Percentiles rank a stretch among this genome's conserved stretches.
Evolutionary conservation across 30 jellyfish, hydroid and myxozoan species (phyloP).

Genomic region (Aurelia aurita): DNA sequence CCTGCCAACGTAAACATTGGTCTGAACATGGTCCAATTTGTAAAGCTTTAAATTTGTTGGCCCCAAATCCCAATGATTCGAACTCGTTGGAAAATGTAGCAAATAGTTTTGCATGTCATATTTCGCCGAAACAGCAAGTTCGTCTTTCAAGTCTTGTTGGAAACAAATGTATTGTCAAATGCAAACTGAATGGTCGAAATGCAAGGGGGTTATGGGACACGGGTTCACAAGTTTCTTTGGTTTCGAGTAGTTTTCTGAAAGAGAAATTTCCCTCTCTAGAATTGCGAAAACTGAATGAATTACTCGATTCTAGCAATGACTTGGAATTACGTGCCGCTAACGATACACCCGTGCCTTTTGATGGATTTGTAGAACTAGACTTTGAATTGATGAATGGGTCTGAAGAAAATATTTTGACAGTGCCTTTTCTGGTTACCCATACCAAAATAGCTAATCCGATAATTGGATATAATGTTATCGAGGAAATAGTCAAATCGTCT

Average conservation of each 20-base stretch:
- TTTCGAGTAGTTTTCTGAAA: constrained; percentile 35
- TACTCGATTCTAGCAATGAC: constrained; percentile 3
- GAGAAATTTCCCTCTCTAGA: constrained; percentile 21
- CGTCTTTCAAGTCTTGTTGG: constrained; percentile 52
- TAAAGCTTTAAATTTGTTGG: constrained; percentile 50
- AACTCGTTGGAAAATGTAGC: constrained; percentile 7
- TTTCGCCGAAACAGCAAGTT: constrained; percentile 56
- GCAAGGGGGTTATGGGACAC: constrained; percentile 59
- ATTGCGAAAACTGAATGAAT: constrained; percentile 11
- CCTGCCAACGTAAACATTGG: constrained; percentile 69
- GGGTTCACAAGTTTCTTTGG: constrained; percentile 70
- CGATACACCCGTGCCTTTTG: constrained; percentile 40
- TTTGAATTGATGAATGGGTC: constrained; percentile 11
- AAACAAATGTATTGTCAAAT: constrained; percentile 55
- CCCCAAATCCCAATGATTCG: constrained; percentile 16
- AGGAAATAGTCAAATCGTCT: constrained; percentile 47
- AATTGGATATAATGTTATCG: constrained; percentile 65
- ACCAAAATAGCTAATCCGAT: constrained; percentile 41
- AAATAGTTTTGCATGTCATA: constrained; percentile 38
- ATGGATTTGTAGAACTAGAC: constrained; percentile 52
- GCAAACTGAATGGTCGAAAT: constrained; percentile 45
- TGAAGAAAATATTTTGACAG: constrained; percentile 21
- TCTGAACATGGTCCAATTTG: constrained; percentile 45
- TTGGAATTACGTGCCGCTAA: constrained; percentile 59
- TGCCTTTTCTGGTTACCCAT: constrained; percentile 63